These are phyloP conservation scores for Falco cherrug DNA, from an alignment of 2,797 vertebrate species.

Conservation along the genomic window DNA sequence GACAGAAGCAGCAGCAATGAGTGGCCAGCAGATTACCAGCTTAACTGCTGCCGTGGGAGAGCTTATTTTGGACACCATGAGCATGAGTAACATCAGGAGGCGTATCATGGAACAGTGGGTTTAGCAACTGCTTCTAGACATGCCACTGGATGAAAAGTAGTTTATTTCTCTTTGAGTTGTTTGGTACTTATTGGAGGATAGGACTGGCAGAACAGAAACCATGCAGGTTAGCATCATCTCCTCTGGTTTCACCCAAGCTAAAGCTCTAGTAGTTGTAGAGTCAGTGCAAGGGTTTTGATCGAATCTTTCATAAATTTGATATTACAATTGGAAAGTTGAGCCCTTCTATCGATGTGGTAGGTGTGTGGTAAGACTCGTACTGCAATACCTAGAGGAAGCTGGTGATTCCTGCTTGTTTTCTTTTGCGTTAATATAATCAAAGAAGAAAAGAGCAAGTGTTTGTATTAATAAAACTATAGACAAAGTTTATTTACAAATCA, in stretches of 20 bases:
- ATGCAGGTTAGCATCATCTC: background rate
- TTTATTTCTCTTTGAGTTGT: background rate
- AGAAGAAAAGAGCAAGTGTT: background rate
- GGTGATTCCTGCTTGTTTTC: background rate
- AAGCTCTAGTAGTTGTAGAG: background rate
- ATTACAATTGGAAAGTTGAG: background rate
- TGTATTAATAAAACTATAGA: background rate
- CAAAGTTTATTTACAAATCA: background rate
- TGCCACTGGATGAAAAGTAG: background rate
- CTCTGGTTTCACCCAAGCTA: background rate
- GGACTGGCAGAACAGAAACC: background rate
- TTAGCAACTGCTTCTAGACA: background rate
- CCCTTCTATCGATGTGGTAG: background rate
- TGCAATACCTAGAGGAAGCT: background rate
- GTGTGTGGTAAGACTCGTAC: background rate
- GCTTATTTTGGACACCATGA: background rate
- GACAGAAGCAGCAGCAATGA: background rate
- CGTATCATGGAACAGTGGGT: background rate
- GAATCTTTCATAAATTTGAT: background rate
- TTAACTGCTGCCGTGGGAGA: background rate
- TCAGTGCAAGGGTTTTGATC: background rate
- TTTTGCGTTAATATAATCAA: background rate
- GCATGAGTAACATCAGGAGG: background rate
- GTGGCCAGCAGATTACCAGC: background rate
- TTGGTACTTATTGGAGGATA: background rate